phyloP scores from a whole-genome alignment of 2,113 vertebrate species.

The Telmatochromis brichardi region DNA sequence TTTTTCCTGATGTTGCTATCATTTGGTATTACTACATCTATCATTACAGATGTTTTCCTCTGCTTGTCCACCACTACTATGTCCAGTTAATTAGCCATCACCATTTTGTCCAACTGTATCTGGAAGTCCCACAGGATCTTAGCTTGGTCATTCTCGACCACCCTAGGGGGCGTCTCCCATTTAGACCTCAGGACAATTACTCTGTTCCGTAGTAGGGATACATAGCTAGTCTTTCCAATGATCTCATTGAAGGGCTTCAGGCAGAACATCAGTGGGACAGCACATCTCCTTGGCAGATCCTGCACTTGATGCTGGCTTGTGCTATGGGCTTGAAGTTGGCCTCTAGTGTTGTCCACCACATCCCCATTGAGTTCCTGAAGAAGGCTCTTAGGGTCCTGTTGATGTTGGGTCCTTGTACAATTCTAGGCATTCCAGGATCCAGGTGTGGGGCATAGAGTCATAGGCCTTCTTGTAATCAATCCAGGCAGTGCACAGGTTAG shows the following conservation, averaged over 20 bases:
- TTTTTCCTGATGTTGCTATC: not conserved
- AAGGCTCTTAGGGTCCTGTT: not conserved
- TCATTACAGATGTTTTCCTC: not conserved
- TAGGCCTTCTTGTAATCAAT: not conserved
- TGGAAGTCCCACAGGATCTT: not conserved
- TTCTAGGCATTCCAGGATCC: not conserved
- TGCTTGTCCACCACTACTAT: not conserved
- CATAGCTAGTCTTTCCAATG: not conserved
- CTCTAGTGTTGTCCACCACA: not conserved
- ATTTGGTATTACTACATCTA: not conserved
- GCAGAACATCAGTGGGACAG: not conserved
- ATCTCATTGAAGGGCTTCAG: not conserved
- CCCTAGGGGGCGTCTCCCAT: not conserved
- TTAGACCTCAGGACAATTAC: not conserved
- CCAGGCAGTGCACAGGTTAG: not conserved
- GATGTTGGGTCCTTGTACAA: not conserved
- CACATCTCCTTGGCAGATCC: not conserved
- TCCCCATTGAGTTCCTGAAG: not conserved
- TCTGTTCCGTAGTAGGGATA: not conserved
- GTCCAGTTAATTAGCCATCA: not conserved
- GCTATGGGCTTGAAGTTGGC: not conserved
- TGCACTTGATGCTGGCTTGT: not conserved
- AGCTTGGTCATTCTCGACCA: not conserved
- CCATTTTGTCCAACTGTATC: not conserved
- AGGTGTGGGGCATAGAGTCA: not conserved